Conservation (phyloP, 2,113 vertebrate genomes). For the Clarias magur region DNA sequence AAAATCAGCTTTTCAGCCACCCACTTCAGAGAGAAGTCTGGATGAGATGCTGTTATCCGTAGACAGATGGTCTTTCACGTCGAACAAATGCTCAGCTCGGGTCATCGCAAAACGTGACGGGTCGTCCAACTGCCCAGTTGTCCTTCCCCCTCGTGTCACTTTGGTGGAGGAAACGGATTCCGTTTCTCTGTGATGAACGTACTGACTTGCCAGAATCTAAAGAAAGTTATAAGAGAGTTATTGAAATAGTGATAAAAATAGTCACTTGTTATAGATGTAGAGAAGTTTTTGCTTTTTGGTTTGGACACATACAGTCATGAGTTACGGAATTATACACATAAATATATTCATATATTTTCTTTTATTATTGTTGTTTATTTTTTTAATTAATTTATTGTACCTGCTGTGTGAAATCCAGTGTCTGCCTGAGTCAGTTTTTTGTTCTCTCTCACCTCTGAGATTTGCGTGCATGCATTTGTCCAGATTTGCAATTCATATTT, state of each 20-base stretch:
- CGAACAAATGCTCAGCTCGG: conserved; percentile 7
- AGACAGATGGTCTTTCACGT: conserved; percentile 35
- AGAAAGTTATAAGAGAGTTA: background rate
- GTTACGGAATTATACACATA: background rate
- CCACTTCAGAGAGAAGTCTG: background rate
- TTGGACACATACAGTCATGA: background rate
- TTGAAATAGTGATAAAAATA: background rate
- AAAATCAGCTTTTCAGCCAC: background rate
- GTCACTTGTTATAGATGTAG: background rate
- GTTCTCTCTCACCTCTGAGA: background rate
- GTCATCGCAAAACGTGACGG: background rate
- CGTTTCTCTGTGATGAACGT: background rate
- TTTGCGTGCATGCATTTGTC: conserved; percentile 5
- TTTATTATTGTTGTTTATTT: background rate
- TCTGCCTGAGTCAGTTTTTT: background rate
- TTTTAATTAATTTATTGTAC: background rate
- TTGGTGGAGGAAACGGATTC: conserved; percentile 30
- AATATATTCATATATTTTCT: too few relatives aligned
- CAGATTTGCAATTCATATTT: conserved; percentile 24
- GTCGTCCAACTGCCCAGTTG: conserved; percentile 17
- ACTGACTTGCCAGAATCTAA: background rate
- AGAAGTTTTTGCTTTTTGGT: background rate
- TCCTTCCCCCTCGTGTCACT: too few relatives aligned
- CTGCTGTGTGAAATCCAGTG: background rate
- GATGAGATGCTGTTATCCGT: background rate